Evolutionary conservation across 2,113 vertebrate species (phyloP).

Genomic region (Haemorhous mexicanus): DNA sequence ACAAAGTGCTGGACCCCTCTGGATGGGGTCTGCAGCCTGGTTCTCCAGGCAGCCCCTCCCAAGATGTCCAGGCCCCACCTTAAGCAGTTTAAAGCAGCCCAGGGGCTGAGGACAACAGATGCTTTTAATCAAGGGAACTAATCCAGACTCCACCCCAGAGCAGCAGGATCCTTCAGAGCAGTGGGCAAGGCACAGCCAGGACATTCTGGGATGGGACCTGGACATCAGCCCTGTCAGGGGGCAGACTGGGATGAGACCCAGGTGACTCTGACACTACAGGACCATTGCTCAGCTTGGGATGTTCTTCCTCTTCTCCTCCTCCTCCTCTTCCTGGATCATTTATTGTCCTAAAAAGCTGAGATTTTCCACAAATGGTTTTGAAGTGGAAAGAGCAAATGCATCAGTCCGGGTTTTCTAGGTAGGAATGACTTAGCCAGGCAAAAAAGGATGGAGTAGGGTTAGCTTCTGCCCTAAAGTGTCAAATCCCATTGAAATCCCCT

Average conservation of each 20-base stretch:
- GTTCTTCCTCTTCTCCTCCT: background rate
- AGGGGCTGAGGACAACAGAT: background rate
- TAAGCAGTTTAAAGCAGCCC: slow-evolving; percentile 12
- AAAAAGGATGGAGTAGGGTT: background rate
- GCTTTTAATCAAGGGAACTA: background rate
- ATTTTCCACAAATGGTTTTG: background rate
- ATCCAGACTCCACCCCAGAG: background rate
- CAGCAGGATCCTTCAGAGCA: fast-evolving
- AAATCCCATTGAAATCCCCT: background rate
- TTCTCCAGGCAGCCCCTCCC: background rate
- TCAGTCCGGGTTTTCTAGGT: fast-evolving
- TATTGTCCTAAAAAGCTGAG: background rate
- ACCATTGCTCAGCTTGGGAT: background rate
- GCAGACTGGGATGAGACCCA: background rate
- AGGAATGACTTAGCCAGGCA: background rate
- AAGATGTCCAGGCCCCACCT: background rate
- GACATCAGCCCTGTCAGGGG: background rate
- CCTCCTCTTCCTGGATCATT: background rate
- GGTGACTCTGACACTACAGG: fast-evolving
- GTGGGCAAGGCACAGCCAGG: background rate
- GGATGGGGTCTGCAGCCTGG: background rate
- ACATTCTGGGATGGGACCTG: background rate
- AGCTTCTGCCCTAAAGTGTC: background rate
- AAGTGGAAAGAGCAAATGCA: background rate
- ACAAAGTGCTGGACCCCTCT: fast-evolving